A percentile compares a stretch with the other conserved stretches of the same genome.
phyloP scores from a whole-genome alignment of 2,797 vertebrate species.

The Bradypus variegatus region DNA sequence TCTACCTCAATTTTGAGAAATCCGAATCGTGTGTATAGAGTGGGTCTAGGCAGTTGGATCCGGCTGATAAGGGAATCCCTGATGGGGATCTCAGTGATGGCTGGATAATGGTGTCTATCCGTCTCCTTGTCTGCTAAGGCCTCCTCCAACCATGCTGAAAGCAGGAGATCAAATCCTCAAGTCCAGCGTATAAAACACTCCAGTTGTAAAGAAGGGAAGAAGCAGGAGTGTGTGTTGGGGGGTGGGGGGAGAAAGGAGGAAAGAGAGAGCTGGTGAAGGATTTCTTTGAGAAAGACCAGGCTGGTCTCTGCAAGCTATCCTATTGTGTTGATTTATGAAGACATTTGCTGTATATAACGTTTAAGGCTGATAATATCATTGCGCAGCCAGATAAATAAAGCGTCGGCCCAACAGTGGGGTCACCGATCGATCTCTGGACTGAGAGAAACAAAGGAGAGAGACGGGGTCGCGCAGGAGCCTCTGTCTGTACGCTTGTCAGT shows the following conservation, averaged over 20 bases:
- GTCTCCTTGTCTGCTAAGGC: constrained; percentile 70
- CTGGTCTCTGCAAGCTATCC: constrained; percentile 81
- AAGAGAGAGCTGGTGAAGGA: constrained; percentile 39
- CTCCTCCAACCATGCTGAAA: constrained; percentile 76
- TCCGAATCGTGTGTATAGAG: constrained; percentile 47
- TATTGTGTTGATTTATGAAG: constrained; percentile 92
- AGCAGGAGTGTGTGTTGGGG: constrained; percentile 26
- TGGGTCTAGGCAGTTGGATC: constrained; percentile 61
- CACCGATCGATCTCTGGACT: constrained; percentile 81
- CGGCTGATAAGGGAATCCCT: constrained; percentile 68
- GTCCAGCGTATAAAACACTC: constrained; percentile 74
- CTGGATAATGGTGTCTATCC: constrained; percentile 71
- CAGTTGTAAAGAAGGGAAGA: constrained; percentile 72
- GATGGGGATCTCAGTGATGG: constrained; percentile 72
- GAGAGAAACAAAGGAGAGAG: constrained; percentile 70
- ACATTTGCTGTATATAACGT: constrained; percentile 86
- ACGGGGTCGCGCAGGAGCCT: constrained; percentile 53
- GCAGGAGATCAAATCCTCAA: constrained; percentile 78
- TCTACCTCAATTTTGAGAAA: constrained; percentile 55
- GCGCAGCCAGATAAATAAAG: constrained; percentile 85
- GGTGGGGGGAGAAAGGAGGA: constrained; percentile 64
- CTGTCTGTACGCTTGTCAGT: constrained; percentile 45
- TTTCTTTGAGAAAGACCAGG: constrained; percentile 68
- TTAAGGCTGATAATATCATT: constrained; percentile 88
- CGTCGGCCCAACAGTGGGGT: constrained; percentile 81